Base-by-base conservation (phyloP, 2,797 vertebrate species). In the Crenichthys baileyi region DNA sequence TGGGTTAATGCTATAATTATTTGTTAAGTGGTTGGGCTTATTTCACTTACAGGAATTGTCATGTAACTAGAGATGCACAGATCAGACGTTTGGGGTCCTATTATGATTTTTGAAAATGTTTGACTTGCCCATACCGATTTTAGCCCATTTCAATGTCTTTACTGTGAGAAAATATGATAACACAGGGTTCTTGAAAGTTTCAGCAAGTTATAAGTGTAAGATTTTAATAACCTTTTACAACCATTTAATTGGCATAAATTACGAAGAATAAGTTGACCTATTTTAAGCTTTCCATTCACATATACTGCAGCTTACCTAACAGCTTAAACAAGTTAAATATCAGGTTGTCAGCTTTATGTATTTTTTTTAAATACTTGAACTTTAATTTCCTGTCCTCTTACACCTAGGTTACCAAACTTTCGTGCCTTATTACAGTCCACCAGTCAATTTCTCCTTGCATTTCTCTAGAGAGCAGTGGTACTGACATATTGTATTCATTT, bases 1-100 rank as follows among this genome's bases (percentile, higher is more conserved):
- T 86, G 76, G 73, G 84, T 86, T 85, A 84, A 87, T 85, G 86
- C 75, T 79, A 82, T 86, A 79, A 88, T 84, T 91, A 88, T 90
- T 91, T 87, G 73, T 82, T 73, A 85, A 79, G 76, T 83, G 74
- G 83, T 55, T 89, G 72, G 20, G 58, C 15, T 73, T 83, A 29
- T 73, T 74, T 86, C 51, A 74, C 68, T 36, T 26, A 41, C 7
- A 48, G 58, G 73, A 11, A 63, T 67, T 65, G 67, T 73, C 71
- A 4, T 6, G 12, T 8, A 13, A 26, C 22, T 68, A 12, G 20
- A 65, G 7, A 39, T 39, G 36, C 31, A 39, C 36, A 67, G 11
- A 41, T 41, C 20, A 65, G 36, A 65, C 18, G 16, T 24, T 67
- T 67, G 63, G 16, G 18, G 31, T 39, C 18, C 41, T 41, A 22